Evolutionary conservation across 1,140 invertebrate species (phyloP).

Genomic region (Neotoxoptera formosana): DNA sequence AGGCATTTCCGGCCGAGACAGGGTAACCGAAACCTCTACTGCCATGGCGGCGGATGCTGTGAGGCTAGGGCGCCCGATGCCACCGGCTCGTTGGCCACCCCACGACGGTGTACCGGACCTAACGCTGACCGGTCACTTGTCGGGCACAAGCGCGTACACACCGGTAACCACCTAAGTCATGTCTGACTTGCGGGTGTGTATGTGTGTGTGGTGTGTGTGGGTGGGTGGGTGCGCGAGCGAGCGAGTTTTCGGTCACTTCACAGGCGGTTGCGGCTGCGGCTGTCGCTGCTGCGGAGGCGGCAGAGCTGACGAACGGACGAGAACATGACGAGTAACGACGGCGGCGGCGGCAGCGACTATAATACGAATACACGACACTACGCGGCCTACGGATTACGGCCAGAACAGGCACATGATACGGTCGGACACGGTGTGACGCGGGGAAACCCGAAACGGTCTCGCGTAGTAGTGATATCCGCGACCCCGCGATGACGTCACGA

Average conservation of each 20-base stretch:
- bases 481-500: constrained; percentile 39
- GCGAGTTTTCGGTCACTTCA: not conserved
- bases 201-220: not conserved
- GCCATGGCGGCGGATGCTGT: constrained; percentile 69
- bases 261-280: too few species aligned
- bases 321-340: not conserved
- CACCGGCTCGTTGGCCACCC: not conserved
- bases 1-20: constrained; percentile 75
- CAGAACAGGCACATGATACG: constrained; percentile 45
- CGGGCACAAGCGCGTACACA: not conserved
- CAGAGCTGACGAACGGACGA: not conserved
- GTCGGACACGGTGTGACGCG: not conserved
- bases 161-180: constrained; percentile 14
- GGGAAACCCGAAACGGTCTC: constrained; percentile 27
- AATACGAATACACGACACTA: not conserved
- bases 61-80: not conserved
- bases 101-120: not conserved
- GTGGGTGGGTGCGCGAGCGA: not conserved
- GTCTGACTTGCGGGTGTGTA: not conserved
- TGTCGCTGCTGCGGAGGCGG: not conserved
- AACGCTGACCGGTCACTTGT: not conserved
- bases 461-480: constrained; percentile 23
- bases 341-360: not conserved
- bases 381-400: not conserved
- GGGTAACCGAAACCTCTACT: constrained; percentile 84